A percentile compares a stretch with the other conserved stretches of the same genome.
Evolutionary conservation across 2,797 vertebrate genomes (phyloP).

Genomic region (Myotis planiceps): DNA sequence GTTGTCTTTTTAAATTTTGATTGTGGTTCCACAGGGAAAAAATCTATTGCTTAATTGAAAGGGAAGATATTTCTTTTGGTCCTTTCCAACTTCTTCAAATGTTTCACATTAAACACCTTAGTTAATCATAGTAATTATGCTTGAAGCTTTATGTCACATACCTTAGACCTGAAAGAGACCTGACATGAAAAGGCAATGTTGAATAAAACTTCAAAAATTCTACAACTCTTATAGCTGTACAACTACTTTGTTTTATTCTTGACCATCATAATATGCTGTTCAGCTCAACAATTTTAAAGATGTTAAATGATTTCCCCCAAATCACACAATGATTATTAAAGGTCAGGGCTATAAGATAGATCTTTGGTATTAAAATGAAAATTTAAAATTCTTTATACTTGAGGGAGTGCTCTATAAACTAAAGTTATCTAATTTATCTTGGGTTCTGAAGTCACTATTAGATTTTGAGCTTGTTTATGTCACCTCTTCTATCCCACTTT

Average conservation of each 20-base stretch:
- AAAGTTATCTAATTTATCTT: neutral
- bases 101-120: neutral
- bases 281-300: neutral
- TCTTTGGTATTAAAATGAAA: neutral
- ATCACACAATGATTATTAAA: neutral
- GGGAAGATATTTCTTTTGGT: neutral
- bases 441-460: neutral
- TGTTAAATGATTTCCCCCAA: neutral
- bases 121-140: neutral
- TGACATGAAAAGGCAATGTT: neutral
- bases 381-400: neutral
- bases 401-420: neutral
- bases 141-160: neutral
- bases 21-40: neutral
- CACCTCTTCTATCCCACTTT: neutral
- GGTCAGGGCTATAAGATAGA: neutral
- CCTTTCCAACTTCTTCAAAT: neutral
- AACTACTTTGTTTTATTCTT: neutral
- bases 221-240: neutral
- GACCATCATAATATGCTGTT: neutral
- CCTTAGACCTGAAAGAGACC: neutral
- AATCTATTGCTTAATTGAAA: neutral
- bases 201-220: neutral
- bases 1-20: conserved; percentile 5
- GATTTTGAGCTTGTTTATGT: neutral